Evolutionary conservation across 2,888 invertebrate genomes (phyloP), one percentile per base, ranked within the genome.

Genomic region (Chaitophorus viminalis): DNA sequence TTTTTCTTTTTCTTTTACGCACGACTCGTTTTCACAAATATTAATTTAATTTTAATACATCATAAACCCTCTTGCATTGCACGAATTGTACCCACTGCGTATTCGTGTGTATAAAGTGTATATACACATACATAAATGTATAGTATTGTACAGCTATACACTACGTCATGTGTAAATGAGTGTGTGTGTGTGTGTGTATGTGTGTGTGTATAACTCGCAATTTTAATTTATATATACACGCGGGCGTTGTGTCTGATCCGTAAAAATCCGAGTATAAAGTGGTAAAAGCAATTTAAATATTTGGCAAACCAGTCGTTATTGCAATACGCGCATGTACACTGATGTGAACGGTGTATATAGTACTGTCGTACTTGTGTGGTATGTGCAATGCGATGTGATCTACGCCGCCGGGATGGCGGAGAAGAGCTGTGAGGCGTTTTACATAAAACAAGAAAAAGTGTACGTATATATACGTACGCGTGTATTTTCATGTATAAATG

Each of bases 221-320:
- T 77, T 54, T 78, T 60, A 60, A 60, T 78, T 78, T 25, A 33
- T 60, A 60, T 36, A 36, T 14, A 54, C 33, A 46, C 78, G 46
- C 78, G 46, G 78, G 54, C 78, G 78, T 52, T 21, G 31, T 76
- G 75, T 76, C 75, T 76, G 54, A 60, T 78, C 78, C 78, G 60
- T 60, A 78, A 81, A 81, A 68, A 81, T 36, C 36, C 36, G 36
- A 33, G 25, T 79, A n/a, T 79, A 17, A 29, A 68, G 68, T 46
- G 82, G 81, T 25, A 70, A 82, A 82, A 82, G 70, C 82, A 82
- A 82, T 82, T 82, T 82, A 82, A 82, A 82, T 82, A 82, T 82
- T 82, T 82, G 82, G 82, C 70, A 70, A 46, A 82, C 82, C 0
- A 70, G 70, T 70, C 31, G 21, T n/a, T n/a, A n/a, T n/a, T 31